Percentiles rank a stretch among this genome's conserved stretches.
These are phyloP conservation scores for Oenanthe melanoleuca DNA, from an alignment of 2,113 vertebrate genomes.

Conservation along the genomic window DNA sequence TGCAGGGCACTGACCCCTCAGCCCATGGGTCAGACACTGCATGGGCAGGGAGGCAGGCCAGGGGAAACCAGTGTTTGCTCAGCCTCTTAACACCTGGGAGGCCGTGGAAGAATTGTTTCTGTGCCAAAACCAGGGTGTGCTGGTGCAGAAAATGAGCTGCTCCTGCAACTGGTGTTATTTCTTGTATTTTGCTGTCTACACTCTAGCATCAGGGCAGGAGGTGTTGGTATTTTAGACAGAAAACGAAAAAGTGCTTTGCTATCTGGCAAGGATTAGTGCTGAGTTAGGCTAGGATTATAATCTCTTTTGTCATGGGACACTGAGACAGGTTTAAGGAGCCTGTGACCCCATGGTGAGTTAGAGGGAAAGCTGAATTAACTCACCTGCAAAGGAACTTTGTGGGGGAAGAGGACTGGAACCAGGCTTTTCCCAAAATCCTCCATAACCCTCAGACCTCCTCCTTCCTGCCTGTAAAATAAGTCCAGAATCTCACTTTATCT, in stretches of 20 bases:
- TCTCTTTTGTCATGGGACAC: not conserved
- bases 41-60: not conserved
- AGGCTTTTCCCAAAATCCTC: not conserved
- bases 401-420: not conserved
- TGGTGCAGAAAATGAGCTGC: not conserved
- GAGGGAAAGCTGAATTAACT: not conserved
- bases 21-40: fast-evolving
- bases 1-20: not conserved
- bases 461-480: not conserved
- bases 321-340: not conserved
- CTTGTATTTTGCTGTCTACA: not conserved
- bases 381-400: not conserved
- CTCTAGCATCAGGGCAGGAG: fast-evolving
- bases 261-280: not conserved
- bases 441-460: not conserved
- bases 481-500: not conserved
- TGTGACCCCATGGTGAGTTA: fast-evolving
- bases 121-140: not conserved
- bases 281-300: not conserved
- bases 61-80: not conserved
- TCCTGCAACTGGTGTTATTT: not conserved
- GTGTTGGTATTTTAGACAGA: not conserved
- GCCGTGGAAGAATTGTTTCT: not conserved
- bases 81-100: not conserved
- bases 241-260: not conserved